phyloP scores from a whole-genome alignment of 2,888 invertebrate species.

The Drepana falcataria region DNA sequence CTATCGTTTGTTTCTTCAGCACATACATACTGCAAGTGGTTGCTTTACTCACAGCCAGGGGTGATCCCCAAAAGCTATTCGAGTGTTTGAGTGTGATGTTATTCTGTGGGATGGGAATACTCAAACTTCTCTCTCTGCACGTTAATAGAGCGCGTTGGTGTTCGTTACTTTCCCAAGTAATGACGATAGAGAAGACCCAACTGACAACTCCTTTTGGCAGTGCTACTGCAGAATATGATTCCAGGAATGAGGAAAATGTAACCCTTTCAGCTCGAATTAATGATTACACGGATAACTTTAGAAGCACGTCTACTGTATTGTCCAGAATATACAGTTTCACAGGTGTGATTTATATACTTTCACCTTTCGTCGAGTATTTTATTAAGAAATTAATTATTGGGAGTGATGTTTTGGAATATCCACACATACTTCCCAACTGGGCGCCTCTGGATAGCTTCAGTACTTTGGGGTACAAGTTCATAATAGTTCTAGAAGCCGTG shows the following conservation, averaged over 20 bases:
- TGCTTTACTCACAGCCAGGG: slow-evolving; percentile 28
- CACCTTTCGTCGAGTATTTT: slow-evolving; percentile 50
- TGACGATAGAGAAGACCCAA: slow-evolving; percentile 35
- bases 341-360: slow-evolving; percentile 35
- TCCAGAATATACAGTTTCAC: slow-evolving; percentile 43
- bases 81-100: slow-evolving; percentile 53
- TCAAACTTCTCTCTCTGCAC: slow-evolving; percentile 45
- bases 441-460: slow-evolving; percentile 33
- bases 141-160: slow-evolving; percentile 33
- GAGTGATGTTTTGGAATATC: slow-evolving; percentile 20
- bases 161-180: slow-evolving; percentile 30
- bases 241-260: slow-evolving; percentile 18
- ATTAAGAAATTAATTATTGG: slow-evolving; percentile 19
- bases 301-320: slow-evolving; percentile 28
- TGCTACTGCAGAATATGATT: slow-evolving; percentile 26
- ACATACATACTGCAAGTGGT: slow-evolving; percentile 37
- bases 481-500: slow-evolving; percentile 37
- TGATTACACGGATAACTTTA: slow-evolving; percentile 38
- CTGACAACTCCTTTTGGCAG: slow-evolving; percentile 10
- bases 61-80: slow-evolving; percentile 41
- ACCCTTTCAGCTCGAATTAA: slow-evolving; percentile 21
- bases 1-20: slow-evolving; percentile 31
- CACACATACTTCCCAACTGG: slow-evolving; percentile 57
- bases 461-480: slow-evolving; percentile 33
- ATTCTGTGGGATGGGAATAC: slow-evolving; percentile 50